Evolutionary conservation across 2,113 vertebrate genomes (phyloP).

Genomic region (Oryzias celebensis): DNA sequence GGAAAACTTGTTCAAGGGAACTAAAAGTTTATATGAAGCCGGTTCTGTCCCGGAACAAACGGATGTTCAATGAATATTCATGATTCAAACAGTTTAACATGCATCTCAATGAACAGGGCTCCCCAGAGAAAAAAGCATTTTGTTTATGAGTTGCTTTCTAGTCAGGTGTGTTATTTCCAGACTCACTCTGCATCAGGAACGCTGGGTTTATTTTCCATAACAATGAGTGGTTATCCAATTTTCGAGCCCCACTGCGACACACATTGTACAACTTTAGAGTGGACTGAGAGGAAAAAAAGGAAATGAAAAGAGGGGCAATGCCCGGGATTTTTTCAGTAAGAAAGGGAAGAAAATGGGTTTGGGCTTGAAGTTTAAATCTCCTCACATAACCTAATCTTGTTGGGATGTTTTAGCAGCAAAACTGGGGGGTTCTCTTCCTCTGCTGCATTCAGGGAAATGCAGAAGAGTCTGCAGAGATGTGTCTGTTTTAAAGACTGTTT

Average conservation of each 20-base stretch:
- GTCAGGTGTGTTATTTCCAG: conserved; percentile 11
- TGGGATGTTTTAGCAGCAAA: conserved; percentile 29
- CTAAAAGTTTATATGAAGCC: background rate
- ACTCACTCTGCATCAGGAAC: background rate
- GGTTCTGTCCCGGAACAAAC: background rate
- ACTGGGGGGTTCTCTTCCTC: conserved; percentile 12
- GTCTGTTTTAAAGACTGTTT: conserved; percentile 58
- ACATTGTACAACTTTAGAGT: conserved; percentile 18
- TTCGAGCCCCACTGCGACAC: conserved; percentile 10
- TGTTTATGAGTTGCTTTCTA: background rate
- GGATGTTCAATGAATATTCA: conserved; percentile 9
- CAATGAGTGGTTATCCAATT: conserved; percentile 34
- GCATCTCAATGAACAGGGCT: background rate
- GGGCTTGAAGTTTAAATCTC: conserved; percentile 42
- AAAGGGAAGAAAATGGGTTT: conserved; percentile 18
- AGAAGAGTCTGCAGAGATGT: conserved; percentile 40
- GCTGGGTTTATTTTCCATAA: conserved; percentile 26
- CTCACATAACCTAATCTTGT: conserved; percentile 48
- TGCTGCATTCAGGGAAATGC: conserved; percentile 20
- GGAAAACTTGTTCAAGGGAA: background rate
- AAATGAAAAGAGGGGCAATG: conserved; percentile 47
- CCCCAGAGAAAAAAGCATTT: background rate
- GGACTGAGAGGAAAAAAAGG: conserved; percentile 32
- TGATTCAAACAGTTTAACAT: background rate
- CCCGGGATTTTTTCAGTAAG: conserved; percentile 24